Base-by-base conservation (phyloP, 2,797 vertebrate genomes). In the Myoxocephalus aenaeus region DNA sequence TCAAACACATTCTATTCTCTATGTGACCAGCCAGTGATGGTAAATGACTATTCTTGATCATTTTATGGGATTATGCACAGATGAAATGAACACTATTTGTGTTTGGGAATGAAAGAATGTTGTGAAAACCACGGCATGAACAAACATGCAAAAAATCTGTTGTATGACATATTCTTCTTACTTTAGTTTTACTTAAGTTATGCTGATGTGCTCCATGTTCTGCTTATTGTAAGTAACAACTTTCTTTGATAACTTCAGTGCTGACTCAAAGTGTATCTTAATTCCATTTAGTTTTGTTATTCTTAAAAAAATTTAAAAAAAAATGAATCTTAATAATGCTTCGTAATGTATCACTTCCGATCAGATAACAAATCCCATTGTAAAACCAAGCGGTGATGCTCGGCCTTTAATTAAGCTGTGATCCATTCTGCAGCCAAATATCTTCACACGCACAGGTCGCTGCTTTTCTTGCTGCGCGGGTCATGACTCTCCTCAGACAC, bases 401-500 rank as follows among this genome's bases (percentile, higher is more conserved):
- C 17, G 18, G 9, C 1, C 50, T 38, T 7, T 54, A 64, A 22
- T 11, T n/a, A 13, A 51, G 3, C 44, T 25, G 11, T 17, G 50
- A 13, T 27, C 4, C 57, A 54, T 17, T 57, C 54, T 32, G 25
- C 14, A 80, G 59, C 32, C 54, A 78, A 34, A 64, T 10, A 14
- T 57, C 54, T 27, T 53, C 40, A 51, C 79, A 69, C 20, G 56
- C 70, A 80, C 58, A 32, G 54, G 8, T 38, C 14, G 14, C 17
- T 61, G 48, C 56, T 46, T 53, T 29, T 66, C 53, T 59, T 4
- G 2, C 64, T 64, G 25, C 18, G 7, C 1, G 7, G 82, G 87
- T 90, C 86, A 78, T 75, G 72, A 88, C 82, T 80, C 81, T 64
- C 20, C 61, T 74, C 75, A 79, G 74, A 87, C 87, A 89, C 17